Percentiles rank a stretch among this genome's conserved stretches.
These are phyloP conservation scores for Agonopterix heracliana DNA, from an alignment of 2,888 invertebrate species.

Conservation along the genomic window DNA sequence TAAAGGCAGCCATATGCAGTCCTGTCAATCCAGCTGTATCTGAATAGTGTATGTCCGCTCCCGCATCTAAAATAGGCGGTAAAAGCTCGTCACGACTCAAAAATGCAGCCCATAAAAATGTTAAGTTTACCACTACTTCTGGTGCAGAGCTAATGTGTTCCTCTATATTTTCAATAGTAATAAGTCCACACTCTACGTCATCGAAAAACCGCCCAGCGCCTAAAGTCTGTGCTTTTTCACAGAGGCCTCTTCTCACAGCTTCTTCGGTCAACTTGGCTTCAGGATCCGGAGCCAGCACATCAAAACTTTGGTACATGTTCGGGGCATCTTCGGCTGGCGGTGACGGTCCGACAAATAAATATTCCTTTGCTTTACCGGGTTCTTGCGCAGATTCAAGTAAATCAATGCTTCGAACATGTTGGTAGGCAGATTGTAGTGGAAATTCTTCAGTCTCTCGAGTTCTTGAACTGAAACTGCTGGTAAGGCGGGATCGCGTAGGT, in stretches of 20 bases:
- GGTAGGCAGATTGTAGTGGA: constrained; percentile 63
- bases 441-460: constrained; percentile 69
- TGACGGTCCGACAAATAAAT: constrained; percentile 86
- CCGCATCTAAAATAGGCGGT: constrained; percentile 78
- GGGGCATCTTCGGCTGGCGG: constrained; percentile 88
- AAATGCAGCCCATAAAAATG: constrained; percentile 84
- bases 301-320: constrained; percentile 86
- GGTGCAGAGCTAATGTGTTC: constrained; percentile 77
- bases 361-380: constrained; percentile 78
- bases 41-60: constrained; percentile 81
- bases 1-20: constrained; percentile 85
- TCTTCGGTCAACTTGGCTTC: not conserved
- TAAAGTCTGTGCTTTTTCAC: constrained; percentile 81
- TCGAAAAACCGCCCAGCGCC: constrained; percentile 83
- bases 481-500: constrained; percentile 43
- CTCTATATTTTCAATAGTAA: constrained; percentile 76
- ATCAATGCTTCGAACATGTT: constrained; percentile 55
- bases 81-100: constrained; percentile 83
- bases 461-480: constrained; percentile 64
- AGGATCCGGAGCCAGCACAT: constrained; percentile 80
- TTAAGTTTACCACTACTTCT: constrained; percentile 82
- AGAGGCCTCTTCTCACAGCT: constrained; percentile 39
- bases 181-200: constrained; percentile 83
- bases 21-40: constrained; percentile 86
- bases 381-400: constrained; percentile 79